Base-by-base conservation (phyloP, 2,888 invertebrate species). In the Hydrotaea diabolus region DNA sequence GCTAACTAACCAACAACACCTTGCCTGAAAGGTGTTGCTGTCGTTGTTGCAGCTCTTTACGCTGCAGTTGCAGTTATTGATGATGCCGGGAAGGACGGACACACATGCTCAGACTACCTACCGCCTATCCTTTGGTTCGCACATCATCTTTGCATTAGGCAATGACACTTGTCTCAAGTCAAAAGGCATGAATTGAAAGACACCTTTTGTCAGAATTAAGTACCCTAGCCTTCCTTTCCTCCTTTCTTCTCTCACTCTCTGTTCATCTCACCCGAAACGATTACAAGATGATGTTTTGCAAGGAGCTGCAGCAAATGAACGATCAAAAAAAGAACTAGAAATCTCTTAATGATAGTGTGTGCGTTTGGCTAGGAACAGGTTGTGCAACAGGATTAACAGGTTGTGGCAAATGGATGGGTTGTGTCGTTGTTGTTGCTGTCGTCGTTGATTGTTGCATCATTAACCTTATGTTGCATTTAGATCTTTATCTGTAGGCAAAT, bases 61-160 rank as follows among this genome's bases (percentile, higher is more conserved):
- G 31, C 31, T 31, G 31, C 43, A 64, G 57, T 62, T 57, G 53
- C 72, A 55, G n/a, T 62, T 49, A 49, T n/a, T 55, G 13, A 55
- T 36, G 62, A 74, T 62, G 36, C 11, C 13, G 36, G 31, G 69
- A 8, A 8, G 39, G 39, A 39, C 39, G 39, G 64, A 76, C 64
- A 53, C 69, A 62, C 46, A 72, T 21, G 46, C 64, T 74, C 7
- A 39, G 9, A 13, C 39, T 1, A n/a, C 49, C 49, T 2, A 4
- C n/a, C 49, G n/a, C n/a, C n/a, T n/a, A n/a, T 49, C 49, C 49
- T 15, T 49, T 9, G 15, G 1, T 62, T 62, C 17, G 62, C 62
- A 62, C 62, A 81, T 84, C 80, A 78, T 84, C 84, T 75, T 84
- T 78, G 57, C 81, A 81, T 81, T 81, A 84, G 81, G 69, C 64